Conservation (phyloP, 2,113 vertebrate species). For the Rhombomys opimus region DNA sequence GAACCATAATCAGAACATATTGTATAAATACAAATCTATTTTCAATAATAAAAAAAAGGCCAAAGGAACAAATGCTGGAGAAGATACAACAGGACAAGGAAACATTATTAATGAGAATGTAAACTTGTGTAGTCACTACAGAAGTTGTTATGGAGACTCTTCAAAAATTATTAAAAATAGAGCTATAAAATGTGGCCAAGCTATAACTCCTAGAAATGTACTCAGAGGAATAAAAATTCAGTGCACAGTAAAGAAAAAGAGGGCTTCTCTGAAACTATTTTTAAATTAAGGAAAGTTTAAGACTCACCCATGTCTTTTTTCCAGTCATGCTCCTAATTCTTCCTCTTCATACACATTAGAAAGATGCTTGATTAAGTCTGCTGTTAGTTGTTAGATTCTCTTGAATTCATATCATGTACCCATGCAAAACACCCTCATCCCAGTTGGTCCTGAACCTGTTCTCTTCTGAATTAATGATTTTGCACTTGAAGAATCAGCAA, state of each 20-base stretch:
- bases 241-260: neutral
- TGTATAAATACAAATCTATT: neutral
- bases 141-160: neutral
- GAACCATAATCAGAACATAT: neutral
- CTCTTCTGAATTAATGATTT: neutral
- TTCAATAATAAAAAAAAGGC: neutral
- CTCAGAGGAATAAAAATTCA: neutral
- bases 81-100: neutral
- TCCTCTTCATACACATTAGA: neutral
- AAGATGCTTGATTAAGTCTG: neutral
- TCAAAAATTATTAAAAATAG: neutral
- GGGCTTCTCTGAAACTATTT: neutral
- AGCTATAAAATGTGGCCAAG: neutral
- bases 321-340: neutral
- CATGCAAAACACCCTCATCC: neutral
- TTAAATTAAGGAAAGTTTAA: neutral
- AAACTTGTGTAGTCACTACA: neutral
- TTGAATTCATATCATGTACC: neutral
- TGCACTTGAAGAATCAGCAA: neutral
- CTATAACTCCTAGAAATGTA: too few species aligned
- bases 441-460: neutral
- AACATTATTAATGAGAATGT: neutral
- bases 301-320: neutral
- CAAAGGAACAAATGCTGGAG: neutral
- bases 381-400: neutral